Base-by-base conservation (phyloP, 2,797 vertebrate species). In the Rhynchonycteris naso region DNA sequence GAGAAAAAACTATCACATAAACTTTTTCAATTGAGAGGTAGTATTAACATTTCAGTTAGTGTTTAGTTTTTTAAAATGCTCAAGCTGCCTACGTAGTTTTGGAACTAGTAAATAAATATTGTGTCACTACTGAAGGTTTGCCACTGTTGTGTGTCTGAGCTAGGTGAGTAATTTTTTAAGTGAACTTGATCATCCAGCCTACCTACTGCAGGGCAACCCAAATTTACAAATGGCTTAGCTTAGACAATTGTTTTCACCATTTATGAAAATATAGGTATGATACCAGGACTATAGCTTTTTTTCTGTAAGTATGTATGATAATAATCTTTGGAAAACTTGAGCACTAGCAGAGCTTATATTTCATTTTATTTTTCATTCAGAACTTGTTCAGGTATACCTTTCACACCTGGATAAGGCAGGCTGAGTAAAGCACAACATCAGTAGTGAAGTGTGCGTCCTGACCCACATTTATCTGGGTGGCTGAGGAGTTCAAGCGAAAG, bases 261-360 rank as follows among this genome's bases (percentile, higher is more conserved):
- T 89, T 74, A 19, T 72, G 65, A 88, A 95, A 95, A 79, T 75
- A 66, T 30, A 81, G 89, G 61, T 82, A 79, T 90, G 56, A 82
- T 65, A 68, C 74, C 26, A 91, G 30, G 22, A 12, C 68, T 69
- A 38, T 28, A 9, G 21, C 80, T 79, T n/a, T 80, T 43, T 93
- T 81, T 56, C 56, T 52, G 7, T 12, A 89, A 30, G 15, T 87
- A 35, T 80, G 43, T 82, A 91, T 88, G 91, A 86, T 80, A 94
- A 38, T 87, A 83, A 69, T 35, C 52, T 96, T 91, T 61, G 50
- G 58, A 56, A 87, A 94, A 91, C 59, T 52, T 76, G 80, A 95
- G 59, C 65, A 18, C 26, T 14, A 5, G 72, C 33, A 33, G 30
- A 92, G 35, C 79, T 93, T 72, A 28, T 61, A 15, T 91, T 87